Base-by-base conservation (phyloP, 2,888 invertebrate species). In the Agrochola circellaris region DNA sequence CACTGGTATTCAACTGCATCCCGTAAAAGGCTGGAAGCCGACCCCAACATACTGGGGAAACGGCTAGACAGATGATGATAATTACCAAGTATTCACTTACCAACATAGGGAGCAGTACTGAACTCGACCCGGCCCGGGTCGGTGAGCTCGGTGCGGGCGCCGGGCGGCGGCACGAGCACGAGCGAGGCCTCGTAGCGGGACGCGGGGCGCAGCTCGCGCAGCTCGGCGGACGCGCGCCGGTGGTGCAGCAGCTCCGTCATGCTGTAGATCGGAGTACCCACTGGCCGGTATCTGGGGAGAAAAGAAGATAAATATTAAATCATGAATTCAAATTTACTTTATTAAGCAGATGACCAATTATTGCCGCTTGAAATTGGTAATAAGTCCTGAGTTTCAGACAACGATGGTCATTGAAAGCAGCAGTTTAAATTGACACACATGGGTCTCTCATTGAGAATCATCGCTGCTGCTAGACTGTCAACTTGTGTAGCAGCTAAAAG, bases 231-330 rank as follows among this genome's bases (percentile, higher is more conserved):
- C 0, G 98, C 98, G 0, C 99, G 97, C 15, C 98, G 98, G 88
- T 97, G 97, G 92, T 99, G 99, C 54, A 99, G 98, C 42, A 99
- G 93, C 38, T 99, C 98, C 0, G 99, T 98, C 82, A 98, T 98
- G 45, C 98, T 98, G 93, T 98, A 99, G 79, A 98, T 98, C 90
- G 98, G 98, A 56, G 98, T 98, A 75, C 98, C 98, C 15, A 98
- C 97, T 91, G 98, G 98, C 89, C 98, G 98, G 93, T 98, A 99
- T 87, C 98, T 97, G 75, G n/a, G 6, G 51, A 72, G 15, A 5
- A 38, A 15, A 30, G 6, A 66, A n/a, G 2, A 72, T 5, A 0
- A 0, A 6, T 20, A 17, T 20, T 66, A 2, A 20, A 67, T 34
- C 4, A 38, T 66, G 5, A 30, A 17, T 60, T 17, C 17, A 60